Percentiles rank a stretch among this genome's conserved stretches.
Conservation (phyloP, 2,797 vertebrate genomes). For the Enteromius anoplus region DNA sequence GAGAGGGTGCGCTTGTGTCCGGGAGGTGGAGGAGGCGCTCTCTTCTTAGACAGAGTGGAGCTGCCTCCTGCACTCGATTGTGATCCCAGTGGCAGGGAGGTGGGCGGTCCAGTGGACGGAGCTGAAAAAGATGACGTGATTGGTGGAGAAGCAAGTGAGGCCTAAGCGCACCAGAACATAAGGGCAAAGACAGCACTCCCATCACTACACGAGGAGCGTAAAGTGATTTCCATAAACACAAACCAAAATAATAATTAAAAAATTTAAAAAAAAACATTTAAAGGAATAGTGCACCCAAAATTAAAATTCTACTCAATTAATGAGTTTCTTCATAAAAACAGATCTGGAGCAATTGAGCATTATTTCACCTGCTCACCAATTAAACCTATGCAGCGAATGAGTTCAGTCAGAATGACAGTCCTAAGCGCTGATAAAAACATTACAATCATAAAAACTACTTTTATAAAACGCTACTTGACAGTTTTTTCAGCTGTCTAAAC, state of each 20-base stretch:
- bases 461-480: not conserved
- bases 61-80: conserved; percentile 83
- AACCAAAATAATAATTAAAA: not conserved
- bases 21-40: conserved; percentile 89
- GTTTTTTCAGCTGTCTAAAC: not conserved
- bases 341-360: not conserved
- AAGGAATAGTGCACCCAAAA: not conserved
- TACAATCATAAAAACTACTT: not conserved
- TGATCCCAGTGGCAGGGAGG: conserved; percentile 85
- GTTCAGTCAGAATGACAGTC: not conserved
- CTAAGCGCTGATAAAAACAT: not conserved
- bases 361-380: not conserved
- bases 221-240: not conserved
- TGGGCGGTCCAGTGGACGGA: conserved; percentile 78
- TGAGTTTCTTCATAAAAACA: not conserved
- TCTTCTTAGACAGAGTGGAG: conserved; percentile 91
- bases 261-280: not conserved
- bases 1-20: conserved; percentile 92
- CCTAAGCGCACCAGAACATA: not conserved
- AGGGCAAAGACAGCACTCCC: not conserved
- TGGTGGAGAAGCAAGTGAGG: conserved; percentile 13
- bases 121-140: conserved; percentile 74
- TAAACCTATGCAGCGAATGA: not conserved
- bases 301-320: not conserved
- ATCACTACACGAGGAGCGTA: not conserved